These are phyloP conservation scores for Hyperoplus lanceolatus DNA, from an alignment of 2,797 vertebrate genomes.

Conservation along the genomic window DNA sequence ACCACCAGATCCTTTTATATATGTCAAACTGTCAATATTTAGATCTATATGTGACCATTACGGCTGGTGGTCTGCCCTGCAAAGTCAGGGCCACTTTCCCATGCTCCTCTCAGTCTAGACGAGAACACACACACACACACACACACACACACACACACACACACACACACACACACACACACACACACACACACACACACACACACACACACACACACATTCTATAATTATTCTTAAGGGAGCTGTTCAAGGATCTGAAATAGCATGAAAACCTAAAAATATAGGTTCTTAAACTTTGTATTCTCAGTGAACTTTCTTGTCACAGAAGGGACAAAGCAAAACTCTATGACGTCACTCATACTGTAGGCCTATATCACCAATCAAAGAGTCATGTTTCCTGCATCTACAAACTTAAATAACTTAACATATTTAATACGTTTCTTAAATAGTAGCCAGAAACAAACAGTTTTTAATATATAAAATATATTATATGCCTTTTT, in stretches of 20 bases:
- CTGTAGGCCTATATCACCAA: not conserved
- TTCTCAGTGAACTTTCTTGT: not conserved
- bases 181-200: constrained; percentile 14
- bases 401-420: not conserved
- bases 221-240: constrained; percentile 35
- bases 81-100: constrained; percentile 56
- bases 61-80: constrained; percentile 57
- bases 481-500: not conserved
- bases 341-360: not conserved
- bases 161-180: constrained; percentile 25
- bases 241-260: constrained; percentile 33
- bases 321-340: not conserved
- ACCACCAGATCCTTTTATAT: not conserved
- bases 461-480: not conserved
- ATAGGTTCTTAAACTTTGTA: constrained; percentile 14
- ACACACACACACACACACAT: constrained; percentile 21
- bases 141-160: constrained; percentile 18
- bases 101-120: constrained; percentile 44
- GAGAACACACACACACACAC: constrained; percentile 32
- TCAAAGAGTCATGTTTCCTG: not conserved
- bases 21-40: constrained; percentile 29
- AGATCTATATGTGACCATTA: constrained; percentile 18
- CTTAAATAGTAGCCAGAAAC: not conserved
- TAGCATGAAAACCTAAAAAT: constrained; percentile 52
- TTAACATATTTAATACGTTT: not conserved